Conservation (phyloP, 2,113 vertebrate genomes). For the Bombycilla garrulus region DNA sequence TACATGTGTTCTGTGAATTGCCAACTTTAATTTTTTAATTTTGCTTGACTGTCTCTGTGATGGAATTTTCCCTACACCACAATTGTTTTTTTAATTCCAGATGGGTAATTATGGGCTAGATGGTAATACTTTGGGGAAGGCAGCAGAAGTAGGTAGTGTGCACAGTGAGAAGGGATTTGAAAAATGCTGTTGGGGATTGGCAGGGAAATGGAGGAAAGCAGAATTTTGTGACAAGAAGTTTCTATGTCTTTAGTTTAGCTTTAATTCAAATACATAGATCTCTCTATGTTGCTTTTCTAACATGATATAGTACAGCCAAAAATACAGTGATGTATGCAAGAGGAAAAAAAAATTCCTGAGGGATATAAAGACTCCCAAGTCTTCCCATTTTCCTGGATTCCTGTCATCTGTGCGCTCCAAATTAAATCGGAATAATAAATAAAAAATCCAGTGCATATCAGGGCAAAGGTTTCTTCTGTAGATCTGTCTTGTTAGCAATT, state of each 20-base stretch:
- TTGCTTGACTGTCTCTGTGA: not conserved
- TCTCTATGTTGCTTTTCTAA: not conserved
- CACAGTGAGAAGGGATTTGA: not conserved
- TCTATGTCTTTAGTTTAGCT: not conserved
- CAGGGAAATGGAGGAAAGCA: not conserved
- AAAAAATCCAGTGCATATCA: not conserved
- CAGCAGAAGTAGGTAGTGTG: not conserved
- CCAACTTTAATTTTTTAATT: constrained; percentile 49
- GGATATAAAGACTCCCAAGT: not conserved
- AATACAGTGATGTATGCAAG: not conserved
- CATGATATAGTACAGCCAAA: not conserved
- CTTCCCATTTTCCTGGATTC: constrained; percentile 20
- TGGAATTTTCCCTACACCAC: not conserved
- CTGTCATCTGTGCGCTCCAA: constrained; percentile 26
- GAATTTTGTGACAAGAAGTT: not conserved
- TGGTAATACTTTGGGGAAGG: not conserved
- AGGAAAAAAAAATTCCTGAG: not conserved
- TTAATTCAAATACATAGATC: not conserved
- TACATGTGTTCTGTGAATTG: not conserved
- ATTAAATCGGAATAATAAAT: constrained; percentile 65
- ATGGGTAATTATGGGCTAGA: not conserved
- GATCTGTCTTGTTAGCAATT: constrained; percentile 60
- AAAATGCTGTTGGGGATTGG: not conserved
- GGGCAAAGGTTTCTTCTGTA: constrained; percentile 59
- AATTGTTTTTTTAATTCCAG: constrained; percentile 26